Conservation (phyloP, 2,888 invertebrate species). For the Drosophila percnosoma region DNA sequence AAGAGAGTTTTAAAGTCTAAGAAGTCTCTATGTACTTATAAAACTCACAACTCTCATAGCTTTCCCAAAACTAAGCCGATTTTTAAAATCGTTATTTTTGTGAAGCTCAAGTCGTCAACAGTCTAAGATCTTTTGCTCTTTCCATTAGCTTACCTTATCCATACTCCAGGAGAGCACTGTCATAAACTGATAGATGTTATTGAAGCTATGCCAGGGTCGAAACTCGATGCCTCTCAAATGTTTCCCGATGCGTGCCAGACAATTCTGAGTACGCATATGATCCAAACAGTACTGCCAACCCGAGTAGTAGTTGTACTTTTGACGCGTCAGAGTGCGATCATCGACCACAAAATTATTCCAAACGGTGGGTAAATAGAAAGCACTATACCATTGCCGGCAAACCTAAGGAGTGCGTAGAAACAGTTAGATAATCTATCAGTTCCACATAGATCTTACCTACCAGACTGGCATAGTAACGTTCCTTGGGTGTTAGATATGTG, state of each 20-base stretch:
- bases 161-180: constrained; percentile 91
- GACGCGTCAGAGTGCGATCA: constrained; percentile 90
- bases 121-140: not conserved
- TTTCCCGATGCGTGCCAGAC: constrained; percentile 89
- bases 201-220: constrained; percentile 91
- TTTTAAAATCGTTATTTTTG: accelerated
- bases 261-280: constrained; percentile 90
- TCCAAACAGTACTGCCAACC: constrained; percentile 91
- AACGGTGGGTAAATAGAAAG: constrained; percentile 90
- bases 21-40: not conserved
- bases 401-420: constrained; percentile 67
- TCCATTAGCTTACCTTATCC: constrained; percentile 85
- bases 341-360: constrained; percentile 91
- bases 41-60: not conserved
- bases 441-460: constrained; percentile 85
- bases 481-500: constrained; percentile 88
- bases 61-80: too few relatives aligned
- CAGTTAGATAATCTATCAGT: not conserved
- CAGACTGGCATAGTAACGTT: constrained; percentile 91
- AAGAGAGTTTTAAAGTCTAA: too few relatives aligned
- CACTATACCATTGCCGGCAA: constrained; percentile 87
- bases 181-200: constrained; percentile 94
- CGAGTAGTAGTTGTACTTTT: constrained; percentile 92
- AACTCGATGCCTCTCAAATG: constrained; percentile 89
- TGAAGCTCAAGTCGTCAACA: not conserved